Evolutionary conservation across 2,888 invertebrate species (phyloP), one percentile per base, ranked within the genome.

Genomic region (Augiades crinisus): DNA sequence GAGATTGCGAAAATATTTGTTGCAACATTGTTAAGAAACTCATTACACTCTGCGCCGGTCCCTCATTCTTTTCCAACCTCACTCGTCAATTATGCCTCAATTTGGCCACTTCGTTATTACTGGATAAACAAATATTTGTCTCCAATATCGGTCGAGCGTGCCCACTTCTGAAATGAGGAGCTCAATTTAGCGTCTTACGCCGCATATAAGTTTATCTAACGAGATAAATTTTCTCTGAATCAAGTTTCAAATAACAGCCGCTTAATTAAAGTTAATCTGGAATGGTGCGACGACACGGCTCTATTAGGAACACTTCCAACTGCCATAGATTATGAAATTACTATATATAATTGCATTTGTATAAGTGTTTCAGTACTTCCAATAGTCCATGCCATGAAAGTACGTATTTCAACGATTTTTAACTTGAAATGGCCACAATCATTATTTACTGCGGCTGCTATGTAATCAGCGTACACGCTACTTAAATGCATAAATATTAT

Each of bases 231-330:
- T 72, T 68, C 71, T 67, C 65, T 56, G 57, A 68, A 65, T 71
- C 68, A 78, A 81, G 78, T 81, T 78, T 77, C 74, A 71, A 80
- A 80, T 80, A 81, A 78, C 84, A 83, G 78, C 75, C 78, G 73
- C 78, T 84, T 84, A 84, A 84, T 85, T 85, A 83, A 83, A 83
- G 78, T 81, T 81, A 83, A 85, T 83, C 82, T 78, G 67, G 69
- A 80, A 78, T 78, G 74, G 76, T 72, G 72, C 75, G 73, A 70
- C 75, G 72, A 81, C 81, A 80, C 72, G 79, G 78, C 81, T 81
- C 80, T 74, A 81, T 85, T 84, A 82, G 72, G 68, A 70, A 76
- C 78, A 73, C 10, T 12, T 37, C 37, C 67, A 67, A 67, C 63
- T 56, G 63, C 66, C 70, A 67, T 72, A 64, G 67, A 64, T 24